These are phyloP conservation scores for Sarcophaga bullata DNA, from an alignment of 1,140 invertebrate species.

Conservation along the genomic window DNA sequence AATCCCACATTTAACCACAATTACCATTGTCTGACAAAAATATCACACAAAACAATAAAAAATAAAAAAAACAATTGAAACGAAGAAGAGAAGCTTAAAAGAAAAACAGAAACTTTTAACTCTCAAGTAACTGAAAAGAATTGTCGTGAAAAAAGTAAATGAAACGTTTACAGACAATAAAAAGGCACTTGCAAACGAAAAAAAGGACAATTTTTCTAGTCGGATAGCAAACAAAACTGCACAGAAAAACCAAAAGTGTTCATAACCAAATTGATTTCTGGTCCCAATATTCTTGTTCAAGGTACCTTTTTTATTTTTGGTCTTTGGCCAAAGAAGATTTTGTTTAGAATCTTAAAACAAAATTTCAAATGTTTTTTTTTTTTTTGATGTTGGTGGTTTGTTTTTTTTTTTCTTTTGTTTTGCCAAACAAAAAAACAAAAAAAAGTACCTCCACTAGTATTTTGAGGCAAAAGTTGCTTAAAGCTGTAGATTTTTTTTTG, in stretches of 20 bases:
- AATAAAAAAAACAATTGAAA: background rate
- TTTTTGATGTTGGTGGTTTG: background rate
- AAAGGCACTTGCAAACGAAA: background rate
- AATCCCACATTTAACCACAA: constrained; percentile 40
- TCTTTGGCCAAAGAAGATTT: background rate
- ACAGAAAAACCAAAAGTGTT: constrained; percentile 33
- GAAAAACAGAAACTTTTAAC: constrained; percentile 35
- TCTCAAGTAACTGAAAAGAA: constrained; percentile 30
- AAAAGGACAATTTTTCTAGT: constrained; percentile 36
- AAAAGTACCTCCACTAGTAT: constrained; percentile 6
- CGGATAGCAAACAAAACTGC: background rate
- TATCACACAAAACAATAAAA: background rate
- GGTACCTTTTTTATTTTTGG: constrained; percentile 9
- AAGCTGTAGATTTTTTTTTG: constrained; percentile 10
- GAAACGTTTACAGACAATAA: background rate
- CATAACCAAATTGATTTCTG: constrained; percentile 7
- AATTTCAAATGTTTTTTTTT: constrained; percentile 28
- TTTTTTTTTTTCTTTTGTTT: background rate
- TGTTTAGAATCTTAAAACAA: constrained; percentile 9
- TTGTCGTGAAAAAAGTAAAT: constrained; percentile 23
- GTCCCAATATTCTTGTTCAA: background rate
- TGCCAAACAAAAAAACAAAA: background rate
- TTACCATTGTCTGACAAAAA: constrained; percentile 38
- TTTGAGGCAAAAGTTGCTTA: constrained; percentile 15
- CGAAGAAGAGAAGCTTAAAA: constrained; percentile 2